Evolutionary conservation across 1,140 invertebrate species (phyloP), one percentile per base, ranked within the genome.

Genomic region (Drosophila baimaii): DNA sequence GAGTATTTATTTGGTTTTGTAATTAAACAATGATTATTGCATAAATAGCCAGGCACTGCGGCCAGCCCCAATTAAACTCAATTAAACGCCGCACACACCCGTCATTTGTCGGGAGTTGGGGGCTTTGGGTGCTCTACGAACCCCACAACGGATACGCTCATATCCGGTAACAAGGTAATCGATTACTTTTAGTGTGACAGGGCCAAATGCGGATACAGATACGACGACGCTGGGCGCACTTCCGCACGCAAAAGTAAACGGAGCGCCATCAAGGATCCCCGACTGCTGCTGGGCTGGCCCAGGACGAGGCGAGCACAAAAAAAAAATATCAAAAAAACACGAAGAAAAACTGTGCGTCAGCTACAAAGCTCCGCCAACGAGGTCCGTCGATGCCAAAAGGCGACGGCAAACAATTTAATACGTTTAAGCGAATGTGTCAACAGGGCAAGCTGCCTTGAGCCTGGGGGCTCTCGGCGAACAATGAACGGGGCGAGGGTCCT

Each of bases 371-470:
- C 17, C 39, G 49, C 23, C 63, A 63, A 54, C 73, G 51, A 61
- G 41, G 68, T 46, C 75, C 47, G 68, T 46, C 75, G 83, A 66
- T 82, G 80, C 54, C 72, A 65, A 81, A 66, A 79, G 70, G 79
- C 84, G 73, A 77, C 61, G 84, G 84, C 84, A 76, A 91, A 91
- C 84, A 91, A 90, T 89, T 91, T 91, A 91, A 91, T 91, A 89
- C 84, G 79, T 82, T 91, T 90, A 91, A 91, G 89, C 84, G 90
- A 91, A 91, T 91, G 81, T 91, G 89, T 91, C 89, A 91, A 91
- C 84, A 91, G 89, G 89, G 72, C 89, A 89, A 91, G 81, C 69
- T 77, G 81, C 72, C 80, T 84, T 81, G 82, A 86, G 82, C 82
- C 78, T 79, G 33, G 52, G 54, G 74, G 81, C 77, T 57, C 81